Evolutionary conservation across 2,888 invertebrate genomes (phyloP).

Genomic region (Vesta saturnalis): DNA sequence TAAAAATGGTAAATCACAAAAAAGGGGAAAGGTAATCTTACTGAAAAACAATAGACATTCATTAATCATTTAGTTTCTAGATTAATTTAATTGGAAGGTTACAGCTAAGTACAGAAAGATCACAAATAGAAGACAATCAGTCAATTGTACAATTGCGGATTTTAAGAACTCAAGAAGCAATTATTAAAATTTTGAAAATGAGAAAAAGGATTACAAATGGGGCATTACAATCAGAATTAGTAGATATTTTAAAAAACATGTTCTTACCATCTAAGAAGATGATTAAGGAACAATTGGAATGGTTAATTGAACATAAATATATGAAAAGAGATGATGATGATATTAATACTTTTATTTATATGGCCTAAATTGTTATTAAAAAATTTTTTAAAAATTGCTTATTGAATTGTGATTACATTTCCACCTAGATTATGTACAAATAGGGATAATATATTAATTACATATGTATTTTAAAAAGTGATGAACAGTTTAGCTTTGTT

Average conservation of each 20-base stretch:
- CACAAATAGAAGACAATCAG: conserved; percentile 97
- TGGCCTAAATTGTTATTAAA: conserved; percentile 73
- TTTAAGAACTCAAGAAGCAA: conserved; percentile 93
- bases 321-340: conserved; percentile 97
- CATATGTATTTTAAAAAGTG: too few relatives aligned
- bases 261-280: conserved; percentile 99
- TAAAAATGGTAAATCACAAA: conserved; percentile 95
- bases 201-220: conserved; percentile 94
- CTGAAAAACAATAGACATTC: background rate
- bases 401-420: background rate
- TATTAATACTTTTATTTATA: conserved; percentile 97
- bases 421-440: too few relatives aligned
- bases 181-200: conserved; percentile 99
- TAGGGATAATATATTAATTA: too few relatives aligned
- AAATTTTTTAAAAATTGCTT: conserved; percentile 24
- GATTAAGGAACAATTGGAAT: conserved; percentile 99
- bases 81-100: conserved; percentile 95
- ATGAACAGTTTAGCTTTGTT: too few relatives aligned
- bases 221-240: conserved; percentile 94
- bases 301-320: conserved; percentile 99
- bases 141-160: conserved; percentile 97
- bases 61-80: conserved; percentile 49
- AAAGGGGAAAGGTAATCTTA: conserved; percentile 80
- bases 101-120: conserved; percentile 93
- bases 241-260: conserved; percentile 99